A percentile compares a stretch with the other conserved stretches of the same genome.
These are phyloP conservation scores for Hemicentrotus pulcherrimus DNA, from an alignment of 35 echinoderm and acorn worm species.

Conservation along the genomic window DNA sequence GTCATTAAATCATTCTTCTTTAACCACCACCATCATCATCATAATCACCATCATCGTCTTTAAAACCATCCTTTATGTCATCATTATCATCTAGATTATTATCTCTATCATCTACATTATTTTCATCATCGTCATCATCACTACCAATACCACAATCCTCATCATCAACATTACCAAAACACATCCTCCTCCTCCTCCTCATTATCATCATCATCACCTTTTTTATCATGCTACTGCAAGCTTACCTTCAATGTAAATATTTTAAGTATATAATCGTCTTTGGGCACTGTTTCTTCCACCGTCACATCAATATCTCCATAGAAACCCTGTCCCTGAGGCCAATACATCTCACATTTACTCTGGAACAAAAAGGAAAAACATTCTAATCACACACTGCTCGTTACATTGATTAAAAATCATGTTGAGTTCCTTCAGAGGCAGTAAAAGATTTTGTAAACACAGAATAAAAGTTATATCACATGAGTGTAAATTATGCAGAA, in stretches of 20 bases:
- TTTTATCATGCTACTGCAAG: not conserved
- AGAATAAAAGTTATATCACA: too few species aligned
- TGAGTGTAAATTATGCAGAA: too few species aligned
- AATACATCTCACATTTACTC: slow-evolving; percentile 99
- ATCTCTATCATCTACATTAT: not conserved
- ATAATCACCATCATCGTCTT: not conserved
- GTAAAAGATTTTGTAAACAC: too few species aligned
- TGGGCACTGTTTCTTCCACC: slow-evolving; percentile 77
- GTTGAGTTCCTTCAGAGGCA: too few species aligned
- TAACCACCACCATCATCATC: not conserved
- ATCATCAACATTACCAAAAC: not conserved
- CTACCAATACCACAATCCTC: not conserved
- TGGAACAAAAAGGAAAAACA: slow-evolving; percentile 47
- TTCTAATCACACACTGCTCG: too few species aligned
- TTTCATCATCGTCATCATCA: not conserved
- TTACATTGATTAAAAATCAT: too few species aligned
- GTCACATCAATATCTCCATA: slow-evolving; percentile 95
- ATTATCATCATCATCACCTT: not conserved
- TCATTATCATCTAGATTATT: not conserved
- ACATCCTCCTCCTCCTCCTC: not conserved
- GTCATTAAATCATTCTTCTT: not conserved
- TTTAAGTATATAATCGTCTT: slow-evolving; percentile 98
- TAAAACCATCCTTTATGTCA: not conserved
- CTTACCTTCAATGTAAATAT: slow-evolving; percentile 95
- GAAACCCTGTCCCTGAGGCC: slow-evolving; percentile 91